A percentile compares a stretch with the other conserved stretches of the same genome.
phyloP scores from a whole-genome alignment of 2,113 vertebrate species.

The Chamaea fasciata region DNA sequence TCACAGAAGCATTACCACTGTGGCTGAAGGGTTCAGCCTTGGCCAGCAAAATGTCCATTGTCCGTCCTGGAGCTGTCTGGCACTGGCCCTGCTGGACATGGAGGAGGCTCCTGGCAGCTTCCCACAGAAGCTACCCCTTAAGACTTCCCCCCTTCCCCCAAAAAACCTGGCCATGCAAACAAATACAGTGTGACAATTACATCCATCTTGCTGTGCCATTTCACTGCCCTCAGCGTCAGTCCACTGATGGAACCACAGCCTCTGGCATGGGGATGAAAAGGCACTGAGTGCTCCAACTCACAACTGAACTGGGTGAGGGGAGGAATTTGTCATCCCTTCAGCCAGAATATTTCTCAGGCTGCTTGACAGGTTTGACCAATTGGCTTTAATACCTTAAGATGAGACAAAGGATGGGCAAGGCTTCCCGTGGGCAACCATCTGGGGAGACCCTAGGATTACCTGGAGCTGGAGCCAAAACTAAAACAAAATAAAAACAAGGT shows the following conservation, averaged over 20 bases:
- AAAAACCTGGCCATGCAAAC: background rate
- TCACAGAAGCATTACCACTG: background rate
- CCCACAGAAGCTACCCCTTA: background rate
- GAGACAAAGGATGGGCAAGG: background rate
- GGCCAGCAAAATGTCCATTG: fast-evolving
- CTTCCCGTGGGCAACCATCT: fast-evolving
- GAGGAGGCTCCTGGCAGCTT: background rate
- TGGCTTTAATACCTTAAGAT: background rate
- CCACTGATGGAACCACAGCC: background rate
- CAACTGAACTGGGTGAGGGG: background rate
- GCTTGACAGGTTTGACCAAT: background rate
- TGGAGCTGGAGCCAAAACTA: background rate
- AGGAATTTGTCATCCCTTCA: background rate
- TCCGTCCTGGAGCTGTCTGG: background rate
- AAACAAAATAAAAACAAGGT: fast-evolving
- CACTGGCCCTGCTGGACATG: background rate
- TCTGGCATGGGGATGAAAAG: fast-evolving
- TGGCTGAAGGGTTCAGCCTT: background rate
- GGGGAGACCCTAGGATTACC: background rate
- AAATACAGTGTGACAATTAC: background rate
- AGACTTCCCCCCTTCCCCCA: fast-evolving
- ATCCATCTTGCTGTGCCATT: fast-evolving
- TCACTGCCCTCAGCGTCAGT: fast-evolving
- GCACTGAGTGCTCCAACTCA: background rate
- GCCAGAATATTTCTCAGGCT: background rate